Evolutionary conservation across 2,113 vertebrate genomes (phyloP).

Genomic region (Lanius collurio): DNA sequence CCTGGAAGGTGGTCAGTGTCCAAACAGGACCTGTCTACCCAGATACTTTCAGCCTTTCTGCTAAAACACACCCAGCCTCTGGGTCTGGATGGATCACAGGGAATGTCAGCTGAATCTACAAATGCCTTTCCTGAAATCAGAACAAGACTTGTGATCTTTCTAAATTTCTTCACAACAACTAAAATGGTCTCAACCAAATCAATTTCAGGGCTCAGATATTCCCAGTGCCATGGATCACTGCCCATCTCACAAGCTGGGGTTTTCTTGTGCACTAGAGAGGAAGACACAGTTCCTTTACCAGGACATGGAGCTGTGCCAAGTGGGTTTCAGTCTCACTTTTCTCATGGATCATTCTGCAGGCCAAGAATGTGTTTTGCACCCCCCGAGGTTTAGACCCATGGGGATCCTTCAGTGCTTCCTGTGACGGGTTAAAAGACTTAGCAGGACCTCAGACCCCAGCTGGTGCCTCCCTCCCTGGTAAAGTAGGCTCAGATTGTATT

Average conservation of each 20-base stretch:
- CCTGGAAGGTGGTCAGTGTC: not conserved
- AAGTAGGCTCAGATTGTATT: not conserved
- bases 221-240: not conserved
- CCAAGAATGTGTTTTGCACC: not conserved
- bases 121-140: not conserved
- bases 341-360: not conserved
- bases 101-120: not conserved
- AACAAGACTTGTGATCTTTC: not conserved
- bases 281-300: accelerated
- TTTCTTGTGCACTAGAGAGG: not conserved
- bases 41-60: not conserved
- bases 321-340: not conserved
- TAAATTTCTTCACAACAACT: not conserved
- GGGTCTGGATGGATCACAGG: not conserved
- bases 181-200: not conserved
- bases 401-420: not conserved
- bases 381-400: not conserved
- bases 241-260: not conserved
- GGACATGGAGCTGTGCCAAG: not conserved
- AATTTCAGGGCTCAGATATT: not conserved
- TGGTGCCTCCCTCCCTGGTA: not conserved
- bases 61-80: not conserved
- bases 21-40: not conserved
- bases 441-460: not conserved
- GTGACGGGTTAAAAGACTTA: not conserved